These are phyloP conservation scores for Anableps anableps DNA, from an alignment of 2,797 vertebrate genomes.

Conservation along the genomic window DNA sequence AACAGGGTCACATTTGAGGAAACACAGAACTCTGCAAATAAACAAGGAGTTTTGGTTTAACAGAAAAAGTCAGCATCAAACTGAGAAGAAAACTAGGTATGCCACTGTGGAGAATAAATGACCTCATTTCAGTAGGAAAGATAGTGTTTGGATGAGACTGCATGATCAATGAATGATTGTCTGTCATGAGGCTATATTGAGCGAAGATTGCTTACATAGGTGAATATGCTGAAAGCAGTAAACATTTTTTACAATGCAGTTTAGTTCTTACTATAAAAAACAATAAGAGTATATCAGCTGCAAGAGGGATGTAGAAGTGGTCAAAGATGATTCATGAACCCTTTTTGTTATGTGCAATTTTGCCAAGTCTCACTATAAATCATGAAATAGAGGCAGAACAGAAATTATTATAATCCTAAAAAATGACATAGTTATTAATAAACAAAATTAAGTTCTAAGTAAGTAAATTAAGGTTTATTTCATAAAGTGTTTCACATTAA, in stretches of 20 bases:
- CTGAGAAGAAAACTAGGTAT: conserved; percentile 32
- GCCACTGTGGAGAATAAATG: conserved; percentile 23
- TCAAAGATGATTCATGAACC: background rate
- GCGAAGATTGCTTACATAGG: background rate
- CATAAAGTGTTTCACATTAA: background rate
- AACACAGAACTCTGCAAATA: conserved; percentile 54
- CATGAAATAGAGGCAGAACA: background rate
- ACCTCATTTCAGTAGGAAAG: conserved; percentile 21
- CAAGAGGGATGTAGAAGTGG: background rate
- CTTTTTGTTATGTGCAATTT: background rate
- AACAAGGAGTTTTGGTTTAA: conserved; percentile 14
- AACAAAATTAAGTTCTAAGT: too few relatives aligned
- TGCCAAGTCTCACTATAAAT: background rate
- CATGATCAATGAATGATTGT: conserved; percentile 1
- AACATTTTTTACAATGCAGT: background rate
- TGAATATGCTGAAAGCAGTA: background rate
- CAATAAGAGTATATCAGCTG: background rate
- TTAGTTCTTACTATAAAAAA: background rate
- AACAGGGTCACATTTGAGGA: conserved; percentile 21
- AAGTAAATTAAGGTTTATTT: background rate
- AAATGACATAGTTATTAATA: too few relatives aligned
- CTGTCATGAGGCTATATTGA: background rate
- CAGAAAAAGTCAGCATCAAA: conserved; percentile 36
- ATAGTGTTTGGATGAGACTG: background rate
- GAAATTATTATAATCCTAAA: background rate